Conservation (phyloP, 2,888 invertebrate species). For the Microchrysa polita region DNA sequence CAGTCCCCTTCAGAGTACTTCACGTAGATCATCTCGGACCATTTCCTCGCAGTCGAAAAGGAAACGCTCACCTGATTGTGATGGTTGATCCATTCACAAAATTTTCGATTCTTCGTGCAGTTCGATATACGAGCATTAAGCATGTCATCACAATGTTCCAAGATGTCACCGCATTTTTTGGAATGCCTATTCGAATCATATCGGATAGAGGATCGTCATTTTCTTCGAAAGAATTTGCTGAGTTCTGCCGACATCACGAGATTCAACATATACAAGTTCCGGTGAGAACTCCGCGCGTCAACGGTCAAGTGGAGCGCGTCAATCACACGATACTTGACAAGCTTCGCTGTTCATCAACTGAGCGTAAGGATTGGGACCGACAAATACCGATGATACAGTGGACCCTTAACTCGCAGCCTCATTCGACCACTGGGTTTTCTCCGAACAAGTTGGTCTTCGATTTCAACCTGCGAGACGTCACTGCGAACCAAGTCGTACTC, state of each 20-base stretch:
- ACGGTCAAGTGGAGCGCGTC: not conserved
- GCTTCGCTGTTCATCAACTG: not conserved
- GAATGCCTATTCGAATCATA: not conserved
- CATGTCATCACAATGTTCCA: conserved; percentile 5
- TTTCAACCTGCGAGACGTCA: too few species aligned
- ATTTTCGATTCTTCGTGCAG: conserved; percentile 37
- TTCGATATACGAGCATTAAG: not conserved
- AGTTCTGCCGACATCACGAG: not conserved
- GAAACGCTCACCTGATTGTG: conserved; percentile 46
- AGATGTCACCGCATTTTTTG: not conserved
- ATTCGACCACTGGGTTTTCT: too few species aligned
- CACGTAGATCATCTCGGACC: too few species aligned
- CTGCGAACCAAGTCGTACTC: too few species aligned
- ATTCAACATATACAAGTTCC: not conserved
- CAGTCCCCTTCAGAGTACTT: conserved; percentile 48
- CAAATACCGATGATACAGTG: not conserved
- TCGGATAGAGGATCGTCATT: not conserved
- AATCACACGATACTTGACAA: not conserved
- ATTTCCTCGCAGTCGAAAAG: too few species aligned
- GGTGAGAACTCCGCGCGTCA: not conserved
- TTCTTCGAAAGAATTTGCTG: too few species aligned
- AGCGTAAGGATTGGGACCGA: not conserved
- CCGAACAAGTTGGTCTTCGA: too few species aligned
- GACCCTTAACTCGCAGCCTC: too few species aligned
- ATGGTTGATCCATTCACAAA: too few species aligned